Conservation (phyloP, 1,140 invertebrate species). For the Drosophila arawakana region DNA sequence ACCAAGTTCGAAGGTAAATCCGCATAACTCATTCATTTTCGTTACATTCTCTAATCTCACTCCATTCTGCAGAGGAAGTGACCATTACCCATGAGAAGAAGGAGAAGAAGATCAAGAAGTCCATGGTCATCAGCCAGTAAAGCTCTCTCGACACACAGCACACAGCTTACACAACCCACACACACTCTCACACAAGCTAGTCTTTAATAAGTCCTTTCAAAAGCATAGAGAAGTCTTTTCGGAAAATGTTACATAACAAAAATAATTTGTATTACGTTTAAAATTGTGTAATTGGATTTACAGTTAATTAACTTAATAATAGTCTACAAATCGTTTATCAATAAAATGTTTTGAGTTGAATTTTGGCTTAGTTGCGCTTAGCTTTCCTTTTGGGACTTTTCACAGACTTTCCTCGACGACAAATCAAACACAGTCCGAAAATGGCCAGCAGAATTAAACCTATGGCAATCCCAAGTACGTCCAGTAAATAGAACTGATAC, state of each 20-base stretch:
- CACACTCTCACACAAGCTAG: conserved; percentile 40
- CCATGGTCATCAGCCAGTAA: conserved; percentile 82
- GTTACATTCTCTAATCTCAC: background rate
- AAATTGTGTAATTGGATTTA: background rate
- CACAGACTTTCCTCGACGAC: conserved; percentile 20
- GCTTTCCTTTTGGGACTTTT: conserved; percentile 4
- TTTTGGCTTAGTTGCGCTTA: background rate
- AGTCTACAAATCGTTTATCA: conserved; percentile 10
- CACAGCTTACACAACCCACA: conserved; percentile 28
- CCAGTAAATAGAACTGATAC: conserved; percentile 87
- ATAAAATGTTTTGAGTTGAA: conserved; percentile 14
- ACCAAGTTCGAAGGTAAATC: conserved; percentile 75
- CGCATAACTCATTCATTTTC: background rate
- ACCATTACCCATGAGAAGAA: conserved; percentile 83
- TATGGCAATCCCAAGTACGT: conserved; percentile 83
- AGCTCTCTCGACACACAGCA: conserved; percentile 38
- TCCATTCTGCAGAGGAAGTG: conserved; percentile 68
- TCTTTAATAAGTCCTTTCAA: conserved; percentile 14
- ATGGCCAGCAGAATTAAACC: conserved; percentile 37
- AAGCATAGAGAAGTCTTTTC: conserved; percentile 8
- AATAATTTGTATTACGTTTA: background rate
- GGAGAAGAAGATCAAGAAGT: conserved; percentile 84
- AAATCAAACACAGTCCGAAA: conserved; percentile 24
- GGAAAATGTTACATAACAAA: conserved; percentile 12
- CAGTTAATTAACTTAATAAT: conserved; percentile 14